Evolutionary conservation across 2,113 vertebrate genomes (phyloP).

Genomic region (Tenrec ecaudatus): DNA sequence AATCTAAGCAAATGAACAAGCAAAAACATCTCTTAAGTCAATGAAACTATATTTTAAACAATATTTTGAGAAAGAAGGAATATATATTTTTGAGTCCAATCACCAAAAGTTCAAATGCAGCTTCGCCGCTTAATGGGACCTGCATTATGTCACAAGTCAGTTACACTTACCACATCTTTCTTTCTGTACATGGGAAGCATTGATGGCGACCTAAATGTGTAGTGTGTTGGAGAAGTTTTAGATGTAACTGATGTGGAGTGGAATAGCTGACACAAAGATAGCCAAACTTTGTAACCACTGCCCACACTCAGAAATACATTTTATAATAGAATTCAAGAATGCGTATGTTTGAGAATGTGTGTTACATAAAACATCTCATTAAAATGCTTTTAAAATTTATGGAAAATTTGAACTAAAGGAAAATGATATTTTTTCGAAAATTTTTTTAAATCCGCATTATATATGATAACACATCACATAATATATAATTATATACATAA

Average conservation of each 20-base stretch:
- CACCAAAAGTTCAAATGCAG: background rate
- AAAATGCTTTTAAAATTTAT: too few species aligned
- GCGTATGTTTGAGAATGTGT: background rate
- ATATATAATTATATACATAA: too few species aligned
- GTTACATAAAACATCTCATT: background rate
- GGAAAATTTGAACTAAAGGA: too few species aligned
- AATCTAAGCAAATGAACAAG: background rate
- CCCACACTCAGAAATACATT: background rate
- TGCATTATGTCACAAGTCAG: background rate
- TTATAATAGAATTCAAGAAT: too few species aligned
- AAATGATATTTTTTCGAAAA: too few species aligned
- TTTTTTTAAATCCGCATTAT: too few species aligned
- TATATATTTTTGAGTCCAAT: background rate
- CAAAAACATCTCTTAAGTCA: background rate
- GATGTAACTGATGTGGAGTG: background rate
- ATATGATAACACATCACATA: too few species aligned
- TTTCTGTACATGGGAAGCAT: background rate
- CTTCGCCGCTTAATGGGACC: background rate
- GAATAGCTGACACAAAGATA: background rate
- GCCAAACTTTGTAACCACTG: background rate
- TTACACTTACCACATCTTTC: background rate
- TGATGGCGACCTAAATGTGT: background rate
- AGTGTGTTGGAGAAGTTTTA: background rate
- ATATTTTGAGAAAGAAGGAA: slow-evolving; percentile 3
- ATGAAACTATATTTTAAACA: background rate